Percentiles rank a stretch among this genome's conserved stretches.
Conservation (phyloP, 1,140 invertebrate genomes). For the Himalopsyche phryganea region DNA sequence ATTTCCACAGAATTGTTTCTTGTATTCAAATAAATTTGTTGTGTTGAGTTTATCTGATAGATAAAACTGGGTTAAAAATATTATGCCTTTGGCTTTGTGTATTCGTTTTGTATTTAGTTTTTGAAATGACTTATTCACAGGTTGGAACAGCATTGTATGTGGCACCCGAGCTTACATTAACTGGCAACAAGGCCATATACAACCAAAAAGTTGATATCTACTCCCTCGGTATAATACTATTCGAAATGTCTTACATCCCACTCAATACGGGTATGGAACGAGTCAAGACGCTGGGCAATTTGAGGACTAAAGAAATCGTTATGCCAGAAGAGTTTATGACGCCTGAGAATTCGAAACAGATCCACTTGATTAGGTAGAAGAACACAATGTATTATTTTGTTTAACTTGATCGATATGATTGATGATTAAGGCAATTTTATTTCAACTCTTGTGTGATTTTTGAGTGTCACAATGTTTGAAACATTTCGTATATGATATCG, state of each 20-base stretch:
- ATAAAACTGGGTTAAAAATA: too few relatives aligned
- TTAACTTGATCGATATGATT: too few relatives aligned
- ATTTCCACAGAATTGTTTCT: too few relatives aligned
- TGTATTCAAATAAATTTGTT: too few relatives aligned
- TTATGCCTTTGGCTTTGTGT: too few relatives aligned
- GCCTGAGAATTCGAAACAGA: constrained; percentile 33
- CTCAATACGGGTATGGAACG: constrained; percentile 86
- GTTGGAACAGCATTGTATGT: constrained; percentile 93
- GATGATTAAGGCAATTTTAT: background rate
- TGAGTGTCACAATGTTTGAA: too few relatives aligned
- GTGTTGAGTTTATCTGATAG: too few relatives aligned
- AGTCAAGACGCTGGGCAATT: constrained; percentile 66
- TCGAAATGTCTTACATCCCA: constrained; percentile 89
- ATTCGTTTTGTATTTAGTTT: too few relatives aligned
- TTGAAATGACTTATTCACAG: constrained; percentile 40
- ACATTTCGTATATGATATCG: too few relatives aligned
- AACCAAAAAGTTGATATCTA: constrained; percentile 97
- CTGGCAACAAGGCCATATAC: constrained; percentile 67
- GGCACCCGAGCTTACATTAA: constrained; percentile 78
- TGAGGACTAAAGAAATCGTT: constrained; percentile 64
- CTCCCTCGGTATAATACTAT: constrained; percentile 82
- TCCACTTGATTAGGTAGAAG: constrained; percentile 34
- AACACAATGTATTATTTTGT: background rate
- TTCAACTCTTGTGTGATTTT: background rate
- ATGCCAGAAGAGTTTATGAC: constrained; percentile 52